Conservation (phyloP, 2,888 invertebrate genomes). For the Kryphioiulus occultus region DNA sequence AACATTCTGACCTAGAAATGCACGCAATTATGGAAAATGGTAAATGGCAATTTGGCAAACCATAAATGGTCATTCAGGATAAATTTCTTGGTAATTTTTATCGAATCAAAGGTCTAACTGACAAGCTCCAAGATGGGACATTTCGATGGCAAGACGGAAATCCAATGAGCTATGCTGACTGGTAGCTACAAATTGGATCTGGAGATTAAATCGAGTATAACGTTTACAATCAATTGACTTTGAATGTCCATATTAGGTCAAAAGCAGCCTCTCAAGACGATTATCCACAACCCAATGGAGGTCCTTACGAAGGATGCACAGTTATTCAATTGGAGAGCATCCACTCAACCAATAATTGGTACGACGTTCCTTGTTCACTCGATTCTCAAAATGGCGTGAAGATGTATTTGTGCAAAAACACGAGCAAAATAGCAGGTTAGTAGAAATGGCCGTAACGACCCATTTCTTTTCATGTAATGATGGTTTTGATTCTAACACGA, state of each 20-base stretch:
- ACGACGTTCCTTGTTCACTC: constrained; percentile 59
- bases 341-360: constrained; percentile 59
- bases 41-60: no score
- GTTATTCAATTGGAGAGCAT: constrained; percentile 58
- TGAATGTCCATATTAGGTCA: constrained; percentile 45
- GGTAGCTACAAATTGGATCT: constrained; percentile 53
- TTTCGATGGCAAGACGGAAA: constrained; percentile 58
- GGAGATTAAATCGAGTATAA: background rate
- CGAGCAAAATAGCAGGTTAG: constrained; percentile 53
- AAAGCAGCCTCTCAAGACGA: constrained; percentile 51
- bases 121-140: constrained; percentile 57
- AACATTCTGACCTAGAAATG: background rate
- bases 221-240: background rate
- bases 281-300: constrained; percentile 59
- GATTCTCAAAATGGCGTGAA: constrained; percentile 56
- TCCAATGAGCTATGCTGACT: constrained; percentile 59
- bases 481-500: background rate
- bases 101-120: constrained; percentile 56
- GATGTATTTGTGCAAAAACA: constrained; percentile 58
- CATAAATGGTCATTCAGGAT: no score
- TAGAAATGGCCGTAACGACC: background rate
- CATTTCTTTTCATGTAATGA: background rate
- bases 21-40: no score
- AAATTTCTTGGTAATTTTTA: background rate
- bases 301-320: constrained; percentile 59